Evolutionary conservation across 2,888 invertebrate genomes (phyloP).

Genomic region (Fragum whitleyi): DNA sequence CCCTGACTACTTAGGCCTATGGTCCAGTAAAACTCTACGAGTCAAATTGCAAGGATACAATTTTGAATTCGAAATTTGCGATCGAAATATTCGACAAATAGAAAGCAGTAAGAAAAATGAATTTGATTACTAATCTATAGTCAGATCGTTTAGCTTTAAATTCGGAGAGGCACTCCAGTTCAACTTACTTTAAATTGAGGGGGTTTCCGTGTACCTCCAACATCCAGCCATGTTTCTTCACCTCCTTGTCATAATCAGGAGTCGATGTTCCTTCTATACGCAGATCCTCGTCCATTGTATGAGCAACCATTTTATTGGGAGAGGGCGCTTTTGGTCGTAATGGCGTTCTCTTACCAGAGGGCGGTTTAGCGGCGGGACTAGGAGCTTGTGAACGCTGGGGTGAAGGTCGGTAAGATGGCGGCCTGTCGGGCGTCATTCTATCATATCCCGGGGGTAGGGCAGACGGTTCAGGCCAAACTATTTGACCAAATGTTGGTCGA

Average conservation of each 20-base stretch:
- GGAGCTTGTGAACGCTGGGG: constrained; percentile 22
- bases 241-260: constrained; percentile 73
- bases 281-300: constrained; percentile 37
- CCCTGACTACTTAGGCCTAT: too few species aligned
- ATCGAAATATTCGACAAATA: too few species aligned
- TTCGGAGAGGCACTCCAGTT: too few species aligned
- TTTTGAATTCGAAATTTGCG: too few species aligned
- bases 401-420: constrained; percentile 25
- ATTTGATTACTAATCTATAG: too few species aligned
- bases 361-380: constrained; percentile 47
- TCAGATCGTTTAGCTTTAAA: too few species aligned
- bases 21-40: too few species aligned
- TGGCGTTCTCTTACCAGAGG: constrained; percentile 49
- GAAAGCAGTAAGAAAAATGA: too few species aligned
- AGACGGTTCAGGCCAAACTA: constrained; percentile 1
- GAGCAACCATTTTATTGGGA: constrained; percentile 52
- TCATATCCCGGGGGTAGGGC: constrained; percentile 5
- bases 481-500: not conserved
- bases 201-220: constrained; percentile 83
- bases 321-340: constrained; percentile 62
- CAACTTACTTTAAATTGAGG: constrained; percentile 81
- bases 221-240: constrained; percentile 81
- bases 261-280: constrained; percentile 37
- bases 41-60: too few species aligned
- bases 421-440: not conserved